Percentiles rank a stretch among this genome's conserved stretches.
phyloP scores from a whole-genome alignment of 2,797 vertebrate genomes.

The Chelon auratus region DNA sequence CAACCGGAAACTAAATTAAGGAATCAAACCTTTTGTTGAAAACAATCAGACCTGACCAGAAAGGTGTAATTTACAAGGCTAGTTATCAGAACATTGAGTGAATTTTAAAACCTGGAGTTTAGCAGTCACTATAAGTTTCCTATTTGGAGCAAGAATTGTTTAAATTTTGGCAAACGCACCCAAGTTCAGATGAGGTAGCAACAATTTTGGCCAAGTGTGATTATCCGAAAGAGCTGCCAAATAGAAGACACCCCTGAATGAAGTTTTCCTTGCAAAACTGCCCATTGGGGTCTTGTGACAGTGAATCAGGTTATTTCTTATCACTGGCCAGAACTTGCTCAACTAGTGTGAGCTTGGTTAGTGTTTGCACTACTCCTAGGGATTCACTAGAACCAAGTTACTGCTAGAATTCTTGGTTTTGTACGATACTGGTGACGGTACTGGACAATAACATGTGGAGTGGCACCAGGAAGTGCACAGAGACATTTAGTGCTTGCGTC shows the following conservation, averaged over 20 bases:
- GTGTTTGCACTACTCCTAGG: neutral
- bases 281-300: slow-evolving; percentile 8
- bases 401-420: no score
- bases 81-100: neutral
- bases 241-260: slow-evolving; percentile 25
- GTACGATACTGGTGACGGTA: no score
- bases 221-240: slow-evolving; percentile 25
- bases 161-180: slow-evolving; percentile 1
- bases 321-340: no score
- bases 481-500: no score
- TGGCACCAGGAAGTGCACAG: no score
- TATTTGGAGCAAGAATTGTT: slow-evolving; percentile 1
- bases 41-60: neutral
- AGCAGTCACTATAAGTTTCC: neutral
- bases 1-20: neutral
- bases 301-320: neutral
- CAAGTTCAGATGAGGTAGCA: slow-evolving; percentile 7
- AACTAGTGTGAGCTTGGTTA: neutral
- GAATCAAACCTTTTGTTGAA: neutral
- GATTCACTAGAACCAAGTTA: no score
- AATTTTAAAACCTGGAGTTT: slow-evolving; percentile 7
- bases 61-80: slow-evolving; percentile 8
- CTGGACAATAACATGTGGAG: no score
- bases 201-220: slow-evolving; percentile 10
- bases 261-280: slow-evolving; percentile 13